Conservation (phyloP, 2,797 vertebrate species). For the Channallabes apus region DNA sequence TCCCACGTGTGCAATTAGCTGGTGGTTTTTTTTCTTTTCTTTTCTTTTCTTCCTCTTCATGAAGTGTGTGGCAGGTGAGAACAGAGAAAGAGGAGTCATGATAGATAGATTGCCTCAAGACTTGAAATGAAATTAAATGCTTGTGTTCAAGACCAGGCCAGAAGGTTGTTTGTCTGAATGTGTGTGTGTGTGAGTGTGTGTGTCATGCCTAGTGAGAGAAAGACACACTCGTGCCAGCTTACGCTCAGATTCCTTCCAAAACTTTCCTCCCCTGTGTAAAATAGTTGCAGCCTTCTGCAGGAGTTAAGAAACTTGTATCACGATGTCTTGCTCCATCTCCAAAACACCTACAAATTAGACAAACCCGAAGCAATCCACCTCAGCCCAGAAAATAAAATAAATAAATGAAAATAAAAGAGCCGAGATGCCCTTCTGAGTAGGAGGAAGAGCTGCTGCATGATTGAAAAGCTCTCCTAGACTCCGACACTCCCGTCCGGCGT, state of each 20-base stretch:
- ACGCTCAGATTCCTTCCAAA: conserved; percentile 26
- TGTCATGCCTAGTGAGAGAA: conserved; percentile 39
- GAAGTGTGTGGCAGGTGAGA: conserved; percentile 37
- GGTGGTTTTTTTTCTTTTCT: not conserved
- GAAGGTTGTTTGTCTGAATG: conserved; percentile 42
- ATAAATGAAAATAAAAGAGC: conserved; percentile 18
- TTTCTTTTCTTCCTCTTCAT: not conserved
- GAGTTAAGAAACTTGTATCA: conserved; percentile 36
- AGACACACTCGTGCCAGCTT: conserved; percentile 16
- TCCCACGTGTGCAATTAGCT: conserved; percentile 26
- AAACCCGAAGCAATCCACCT: conserved; percentile 53
- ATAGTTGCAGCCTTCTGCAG: conserved; percentile 29
- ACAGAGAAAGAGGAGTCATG: conserved; percentile 23
- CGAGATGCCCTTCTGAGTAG: conserved; percentile 31
- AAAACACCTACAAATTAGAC: conserved; percentile 38
- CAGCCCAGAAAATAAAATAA: not conserved
- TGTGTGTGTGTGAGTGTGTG: not conserved
- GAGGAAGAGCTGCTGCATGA: conserved; percentile 35
- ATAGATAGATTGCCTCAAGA: conserved; percentile 47
- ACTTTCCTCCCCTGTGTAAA: conserved; percentile 29
- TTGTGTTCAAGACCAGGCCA: conserved; percentile 44
- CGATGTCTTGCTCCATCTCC: conserved; percentile 1
- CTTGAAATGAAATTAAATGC: conserved; percentile 50
- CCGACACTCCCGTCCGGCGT: conserved; percentile 42
- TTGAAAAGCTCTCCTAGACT: conserved; percentile 47